Evolutionary conservation across 1,140 invertebrate genomes (phyloP), one percentile per base, ranked within the genome.

Genomic region (Bombus waltoni): DNA sequence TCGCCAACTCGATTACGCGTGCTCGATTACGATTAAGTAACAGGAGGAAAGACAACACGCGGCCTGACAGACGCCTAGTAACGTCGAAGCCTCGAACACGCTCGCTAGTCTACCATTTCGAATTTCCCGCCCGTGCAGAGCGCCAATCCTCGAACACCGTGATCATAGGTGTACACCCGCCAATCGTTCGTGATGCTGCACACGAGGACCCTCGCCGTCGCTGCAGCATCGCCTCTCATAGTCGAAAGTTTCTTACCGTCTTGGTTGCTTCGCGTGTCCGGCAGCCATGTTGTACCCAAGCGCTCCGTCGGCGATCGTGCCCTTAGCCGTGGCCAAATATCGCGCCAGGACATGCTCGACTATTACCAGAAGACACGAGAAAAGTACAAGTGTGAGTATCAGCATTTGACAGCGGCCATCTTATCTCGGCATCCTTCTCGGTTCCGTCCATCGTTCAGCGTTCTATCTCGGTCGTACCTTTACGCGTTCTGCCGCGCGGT

Each of bases 351-450:
- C 74, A 94, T 95, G 94, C 92, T 84, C 28, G 59, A 89, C 3
- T 93, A 94, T 86, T 95, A 95, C 79, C 65, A 82, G 15, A 94
- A 88, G 83, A 93, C 93, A 87, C 86, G 90, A 62, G 93, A 94
- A 22, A 95, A 95, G 83, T 95, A 93, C 89, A 92, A 93, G 88
- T 95, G 94, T 95, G 73, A 95, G 94, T 95, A 91, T 13, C 4
- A 18, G 5, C 62, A 15, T n/a, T n/a, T 57, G 74, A 53, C 25
- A 13, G 74, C 72, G 15, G 88, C 88, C 89, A 90, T 90, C 4
- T 87, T 74, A 35, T 28, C 68, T 28, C 22, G 13, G 3, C 70
- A 25, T 35, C 28, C 13, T 22, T 79, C 59, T 66, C 42, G 3
- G 25, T 1, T 38, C 6, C 47, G 15, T 18, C 5, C 4, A 2